A percentile compares a stretch with the other conserved stretches of the same genome.
These are phyloP conservation scores for Smithornis capensis DNA, from an alignment of 2,113 vertebrate species.

Conservation along the genomic window DNA sequence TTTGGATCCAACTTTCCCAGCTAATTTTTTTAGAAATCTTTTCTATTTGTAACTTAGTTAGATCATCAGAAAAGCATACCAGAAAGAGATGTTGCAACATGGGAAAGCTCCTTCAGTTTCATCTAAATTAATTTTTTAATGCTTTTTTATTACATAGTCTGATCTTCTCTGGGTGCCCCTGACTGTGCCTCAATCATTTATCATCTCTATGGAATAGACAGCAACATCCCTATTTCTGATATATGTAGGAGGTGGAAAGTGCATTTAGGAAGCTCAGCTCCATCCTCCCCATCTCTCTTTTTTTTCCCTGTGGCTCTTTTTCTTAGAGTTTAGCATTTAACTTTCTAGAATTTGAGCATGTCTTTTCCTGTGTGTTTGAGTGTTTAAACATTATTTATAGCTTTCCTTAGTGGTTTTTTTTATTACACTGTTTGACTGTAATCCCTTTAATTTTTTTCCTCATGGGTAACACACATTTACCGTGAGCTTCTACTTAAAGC, in stretches of 20 bases:
- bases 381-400: not conserved
- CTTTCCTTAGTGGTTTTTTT: not conserved
- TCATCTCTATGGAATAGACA: not conserved
- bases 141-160: not conserved
- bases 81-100: not conserved
- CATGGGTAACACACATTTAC: not conserved
- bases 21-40: not conserved
- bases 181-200: not conserved
- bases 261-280: not conserved
- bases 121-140: not conserved
- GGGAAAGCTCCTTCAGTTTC: not conserved
- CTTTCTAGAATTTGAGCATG: not conserved
- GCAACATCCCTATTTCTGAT: not conserved
- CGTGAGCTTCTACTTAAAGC: not conserved
- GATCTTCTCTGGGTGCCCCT: not conserved
- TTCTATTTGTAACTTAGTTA: not conserved
- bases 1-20: not conserved
- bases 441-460: not conserved
- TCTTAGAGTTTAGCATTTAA: not conserved
- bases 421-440: not conserved
- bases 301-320: not conserved
- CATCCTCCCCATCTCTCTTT: accelerated
- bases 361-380: not conserved
- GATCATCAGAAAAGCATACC: not conserved
- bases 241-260: not conserved